These are phyloP conservation scores for Adineta ricciae DNA, from an alignment of 2,888 invertebrate species.

Conservation along the genomic window DNA sequence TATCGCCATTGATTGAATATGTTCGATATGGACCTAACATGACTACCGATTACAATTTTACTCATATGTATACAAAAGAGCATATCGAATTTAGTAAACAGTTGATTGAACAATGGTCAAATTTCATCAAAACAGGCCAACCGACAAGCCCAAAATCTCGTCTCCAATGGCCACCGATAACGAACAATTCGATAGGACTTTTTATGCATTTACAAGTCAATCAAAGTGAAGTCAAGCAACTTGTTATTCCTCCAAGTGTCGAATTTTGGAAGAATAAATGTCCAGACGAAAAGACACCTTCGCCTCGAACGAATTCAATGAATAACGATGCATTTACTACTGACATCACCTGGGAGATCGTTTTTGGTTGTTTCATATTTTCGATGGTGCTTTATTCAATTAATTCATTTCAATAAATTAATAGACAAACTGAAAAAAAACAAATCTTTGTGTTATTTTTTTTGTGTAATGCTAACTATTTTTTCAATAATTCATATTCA, in stretches of 20 bases:
- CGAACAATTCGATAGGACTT: background rate
- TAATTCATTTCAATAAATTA: no score
- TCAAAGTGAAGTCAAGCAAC: background rate
- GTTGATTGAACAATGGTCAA: conserved; percentile 3
- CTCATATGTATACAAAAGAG: background rate
- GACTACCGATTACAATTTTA: no score
- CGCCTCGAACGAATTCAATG: no score
- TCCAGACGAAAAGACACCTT: background rate
- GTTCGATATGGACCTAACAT: background rate
- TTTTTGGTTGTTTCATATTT: no score
- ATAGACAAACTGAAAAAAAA: background rate
- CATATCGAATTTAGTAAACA: background rate
- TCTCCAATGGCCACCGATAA: background rate
- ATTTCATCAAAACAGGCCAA: background rate
- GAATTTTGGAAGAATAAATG: background rate
- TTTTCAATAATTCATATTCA: background rate
- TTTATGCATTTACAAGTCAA: background rate
- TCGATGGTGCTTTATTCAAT: no score
- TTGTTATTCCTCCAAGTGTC: background rate
- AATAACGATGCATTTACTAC: no score
- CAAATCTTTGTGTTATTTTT: background rate
- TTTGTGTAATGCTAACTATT: background rate
- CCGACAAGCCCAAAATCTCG: background rate
- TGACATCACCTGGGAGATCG: no score
- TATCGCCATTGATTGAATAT: background rate